A percentile compares a stretch with the other conserved stretches of the same genome.
phyloP scores from a whole-genome alignment of 1,140 invertebrate genomes.

The Charaxes varanes region DNA sequence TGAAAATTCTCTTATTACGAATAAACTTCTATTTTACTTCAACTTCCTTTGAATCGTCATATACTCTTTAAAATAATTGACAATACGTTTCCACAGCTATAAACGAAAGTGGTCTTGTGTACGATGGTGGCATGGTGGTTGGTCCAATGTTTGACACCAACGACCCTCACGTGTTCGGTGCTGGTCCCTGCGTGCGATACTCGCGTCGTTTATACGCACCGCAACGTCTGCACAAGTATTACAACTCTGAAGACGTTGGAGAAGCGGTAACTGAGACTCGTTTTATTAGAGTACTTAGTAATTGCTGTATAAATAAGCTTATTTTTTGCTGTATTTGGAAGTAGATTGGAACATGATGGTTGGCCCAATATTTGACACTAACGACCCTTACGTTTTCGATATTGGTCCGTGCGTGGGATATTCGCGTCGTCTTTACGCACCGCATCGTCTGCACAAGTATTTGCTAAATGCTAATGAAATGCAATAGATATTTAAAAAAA shows the following conservation, averaged over 20 bases:
- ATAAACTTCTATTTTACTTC: too few relatives aligned
- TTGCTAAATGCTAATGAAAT: constrained; percentile 76
- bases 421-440: constrained; percentile 71
- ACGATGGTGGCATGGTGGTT: constrained; percentile 82
- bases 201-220: constrained; percentile 72
- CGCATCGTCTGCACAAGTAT: constrained; percentile 63
- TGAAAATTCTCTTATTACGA: too few relatives aligned
- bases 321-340: too few relatives aligned
- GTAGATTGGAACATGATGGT: too few relatives aligned
- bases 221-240: constrained; percentile 66
- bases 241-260: constrained; percentile 75
- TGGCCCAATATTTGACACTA: constrained; percentile 79
- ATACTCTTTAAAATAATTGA: too few relatives aligned
- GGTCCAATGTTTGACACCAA: constrained; percentile 80
- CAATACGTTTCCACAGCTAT: constrained; percentile 79
- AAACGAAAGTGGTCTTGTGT: constrained; percentile 79
- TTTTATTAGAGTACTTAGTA: too few relatives aligned
- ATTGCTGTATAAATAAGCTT: too few relatives aligned
- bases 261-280: constrained; percentile 72
- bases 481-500: too few relatives aligned
- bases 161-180: constrained; percentile 80
- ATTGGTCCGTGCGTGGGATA: constrained; percentile 81
- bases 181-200: constrained; percentile 80
- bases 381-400: constrained; percentile 80
- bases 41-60: too few relatives aligned